Evolutionary conservation across 2,888 invertebrate species (phyloP).

Genomic region (Stenodema calcarata): DNA sequence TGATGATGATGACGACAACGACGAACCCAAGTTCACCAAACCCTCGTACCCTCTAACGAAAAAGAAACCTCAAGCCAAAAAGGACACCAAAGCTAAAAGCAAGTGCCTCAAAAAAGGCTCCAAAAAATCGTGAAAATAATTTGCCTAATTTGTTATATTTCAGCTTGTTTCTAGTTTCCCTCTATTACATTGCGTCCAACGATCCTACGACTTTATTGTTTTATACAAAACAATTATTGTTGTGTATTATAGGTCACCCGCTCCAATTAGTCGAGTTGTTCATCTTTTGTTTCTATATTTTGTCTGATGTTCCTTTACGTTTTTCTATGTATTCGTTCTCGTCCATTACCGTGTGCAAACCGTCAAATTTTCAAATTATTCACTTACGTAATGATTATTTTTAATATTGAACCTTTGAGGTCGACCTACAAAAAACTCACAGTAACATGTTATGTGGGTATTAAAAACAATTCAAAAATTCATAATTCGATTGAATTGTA

Average conservation of each 20-base stretch:
- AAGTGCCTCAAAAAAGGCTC: neutral
- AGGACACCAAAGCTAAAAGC: neutral
- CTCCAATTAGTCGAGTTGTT: no score
- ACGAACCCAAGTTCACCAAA: constrained; percentile 22
- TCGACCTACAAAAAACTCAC: no score
- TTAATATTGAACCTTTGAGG: no score
- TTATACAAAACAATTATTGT: neutral
- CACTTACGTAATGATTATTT: no score
- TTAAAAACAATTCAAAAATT: no score
- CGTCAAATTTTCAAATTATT: no score
- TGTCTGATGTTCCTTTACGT: neutral
- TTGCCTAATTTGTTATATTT: neutral
- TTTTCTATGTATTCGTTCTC: no score
- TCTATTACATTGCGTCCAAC: neutral
- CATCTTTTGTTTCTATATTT: neutral
- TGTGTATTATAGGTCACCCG: neutral
- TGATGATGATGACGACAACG: constrained; percentile 37
- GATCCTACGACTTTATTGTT: neutral
- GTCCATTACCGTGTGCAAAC: no score
- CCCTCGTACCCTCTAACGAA: constrained; percentile 2
- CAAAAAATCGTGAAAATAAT: neutral
- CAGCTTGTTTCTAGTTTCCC: neutral
- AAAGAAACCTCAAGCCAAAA: neutral
- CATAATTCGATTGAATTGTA: no score
- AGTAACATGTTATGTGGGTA: no score